Evolutionary conservation across 2,888 invertebrate species (phyloP).

Genomic region (Ochropacha duplaris): DNA sequence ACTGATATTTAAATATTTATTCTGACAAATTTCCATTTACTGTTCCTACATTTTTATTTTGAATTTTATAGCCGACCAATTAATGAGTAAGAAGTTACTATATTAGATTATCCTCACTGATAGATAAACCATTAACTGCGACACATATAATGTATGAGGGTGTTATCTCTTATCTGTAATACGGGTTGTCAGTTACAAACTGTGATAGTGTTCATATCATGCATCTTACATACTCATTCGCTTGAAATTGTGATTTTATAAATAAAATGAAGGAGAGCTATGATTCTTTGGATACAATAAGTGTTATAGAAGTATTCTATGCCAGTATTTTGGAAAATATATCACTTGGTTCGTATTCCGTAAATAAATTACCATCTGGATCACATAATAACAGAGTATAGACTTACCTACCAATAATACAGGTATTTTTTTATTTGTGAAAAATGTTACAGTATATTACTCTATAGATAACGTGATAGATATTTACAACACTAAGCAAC

Average conservation of each 20-base stretch:
- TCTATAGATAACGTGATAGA: no score
- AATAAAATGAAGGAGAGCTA: constrained; percentile 51
- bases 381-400: no score
- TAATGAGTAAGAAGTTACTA: not conserved
- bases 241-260: constrained; percentile 9
- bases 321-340: constrained; percentile 56
- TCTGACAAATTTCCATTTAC: no score
- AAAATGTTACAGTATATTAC: not conserved
- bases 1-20: no score
- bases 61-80: no score
- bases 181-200: constrained; percentile 17
- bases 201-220: constrained; percentile 36
- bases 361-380: not conserved
- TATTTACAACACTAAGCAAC: not conserved
- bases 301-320: constrained; percentile 59
- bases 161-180: constrained; percentile 50
- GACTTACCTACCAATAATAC: no score
- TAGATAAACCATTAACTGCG: constrained; percentile 1
- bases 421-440: no score
- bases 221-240: constrained; percentile 14
- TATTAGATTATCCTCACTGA: not conserved
- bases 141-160: constrained; percentile 15
- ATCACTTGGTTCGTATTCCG: constrained; percentile 51
- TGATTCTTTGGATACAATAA: constrained; percentile 46
- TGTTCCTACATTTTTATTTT: no score